Percentiles rank a stretch among this genome's conserved stretches.
phyloP scores from a whole-genome alignment of 2,888 invertebrate species.

The Heliconius ethilla region DNA sequence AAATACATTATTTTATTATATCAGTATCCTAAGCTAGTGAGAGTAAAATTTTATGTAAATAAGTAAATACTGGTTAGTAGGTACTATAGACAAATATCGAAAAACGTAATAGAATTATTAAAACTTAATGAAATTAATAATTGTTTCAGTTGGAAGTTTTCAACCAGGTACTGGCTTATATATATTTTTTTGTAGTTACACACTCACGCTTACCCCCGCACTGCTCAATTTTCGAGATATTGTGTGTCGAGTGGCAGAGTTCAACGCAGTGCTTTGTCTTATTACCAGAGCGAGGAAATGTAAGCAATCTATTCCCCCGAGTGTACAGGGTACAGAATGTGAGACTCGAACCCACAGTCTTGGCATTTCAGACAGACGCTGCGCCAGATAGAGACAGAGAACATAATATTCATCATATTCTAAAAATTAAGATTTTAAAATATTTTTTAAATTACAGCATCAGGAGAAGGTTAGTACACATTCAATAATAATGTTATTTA shows the following conservation, averaged over 20 bases:
- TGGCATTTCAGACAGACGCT: too few relatives aligned
- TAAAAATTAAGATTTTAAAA: background rate
- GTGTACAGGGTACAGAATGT: background rate
- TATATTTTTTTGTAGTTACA: too few relatives aligned
- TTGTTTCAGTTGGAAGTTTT: slow-evolving; percentile 4
- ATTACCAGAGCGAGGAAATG: background rate
- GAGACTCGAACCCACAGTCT: too few relatives aligned
- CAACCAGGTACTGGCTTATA: slow-evolving; percentile 5
- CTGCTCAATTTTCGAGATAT: background rate
- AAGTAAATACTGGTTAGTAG: background rate
- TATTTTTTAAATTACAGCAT: background rate
- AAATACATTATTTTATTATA: background rate
- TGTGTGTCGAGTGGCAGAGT: background rate
- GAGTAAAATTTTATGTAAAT: background rate
- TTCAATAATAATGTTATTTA: background rate
- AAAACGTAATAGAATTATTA: background rate
- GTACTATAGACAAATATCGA: background rate
- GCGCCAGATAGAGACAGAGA: too few relatives aligned
- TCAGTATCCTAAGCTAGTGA: background rate
- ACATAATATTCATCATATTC: too few relatives aligned
- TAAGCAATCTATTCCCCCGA: background rate
- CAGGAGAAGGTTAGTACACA: background rate
- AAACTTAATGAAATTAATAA: too few relatives aligned
- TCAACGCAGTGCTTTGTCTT: too few relatives aligned
- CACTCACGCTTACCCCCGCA: too few relatives aligned